Conservation (phyloP, 2,888 invertebrate genomes). For the Cheilosia grossa region DNA sequence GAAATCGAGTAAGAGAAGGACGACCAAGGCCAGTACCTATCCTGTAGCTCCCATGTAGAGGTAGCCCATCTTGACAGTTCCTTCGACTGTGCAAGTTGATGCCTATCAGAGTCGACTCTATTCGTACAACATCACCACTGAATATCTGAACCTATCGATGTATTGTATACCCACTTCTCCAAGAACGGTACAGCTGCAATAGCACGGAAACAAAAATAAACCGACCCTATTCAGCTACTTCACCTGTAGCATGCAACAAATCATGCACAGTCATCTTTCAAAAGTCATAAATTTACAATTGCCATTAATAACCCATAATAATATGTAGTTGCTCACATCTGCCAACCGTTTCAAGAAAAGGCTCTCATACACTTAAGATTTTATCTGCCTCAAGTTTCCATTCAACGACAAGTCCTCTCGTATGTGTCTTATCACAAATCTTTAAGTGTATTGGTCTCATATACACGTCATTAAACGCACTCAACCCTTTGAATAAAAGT, state of each 20-base stretch:
- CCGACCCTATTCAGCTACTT: background rate
- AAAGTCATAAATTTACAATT: slow-evolving; percentile 38
- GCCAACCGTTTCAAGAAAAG: slow-evolving; percentile 18
- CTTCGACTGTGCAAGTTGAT: too few species aligned
- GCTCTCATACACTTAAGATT: slow-evolving; percentile 34
- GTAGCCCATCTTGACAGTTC: too few species aligned
- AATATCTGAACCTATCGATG: too few species aligned
- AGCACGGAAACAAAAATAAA: background rate
- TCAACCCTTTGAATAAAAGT: slow-evolving; percentile 12
- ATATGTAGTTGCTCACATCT: slow-evolving; percentile 44
- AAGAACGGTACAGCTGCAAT: too few species aligned
- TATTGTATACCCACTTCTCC: too few species aligned
- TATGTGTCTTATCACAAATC: slow-evolving; percentile 37
- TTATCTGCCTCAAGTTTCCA: slow-evolving; percentile 35
- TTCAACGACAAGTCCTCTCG: slow-evolving; percentile 26
- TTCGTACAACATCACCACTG: too few species aligned
- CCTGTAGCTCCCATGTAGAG: too few species aligned
- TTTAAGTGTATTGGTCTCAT: slow-evolving; percentile 50
- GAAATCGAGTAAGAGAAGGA: too few species aligned
- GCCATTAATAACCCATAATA: slow-evolving; percentile 37
- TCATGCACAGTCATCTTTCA: slow-evolving; percentile 8
- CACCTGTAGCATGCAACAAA: slow-evolving; percentile 31
- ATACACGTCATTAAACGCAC: slow-evolving; percentile 32
- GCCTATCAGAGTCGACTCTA: too few species aligned
- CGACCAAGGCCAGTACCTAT: too few species aligned